phyloP scores from a whole-genome alignment of 2,888 invertebrate genomes.

The Nowickia ferox region DNA sequence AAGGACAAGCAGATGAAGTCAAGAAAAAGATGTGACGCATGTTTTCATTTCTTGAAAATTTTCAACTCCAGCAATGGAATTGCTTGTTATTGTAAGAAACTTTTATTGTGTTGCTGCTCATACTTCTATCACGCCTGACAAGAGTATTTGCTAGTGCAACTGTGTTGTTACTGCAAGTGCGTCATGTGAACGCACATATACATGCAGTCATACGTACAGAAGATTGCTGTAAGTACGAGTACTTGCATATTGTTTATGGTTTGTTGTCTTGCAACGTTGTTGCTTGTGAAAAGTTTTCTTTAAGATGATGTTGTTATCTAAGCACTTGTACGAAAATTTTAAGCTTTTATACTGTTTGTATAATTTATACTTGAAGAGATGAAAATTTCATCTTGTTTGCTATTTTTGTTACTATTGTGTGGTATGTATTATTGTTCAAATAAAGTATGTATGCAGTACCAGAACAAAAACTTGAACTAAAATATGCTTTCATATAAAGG shows the following conservation, averaged over 20 bases:
- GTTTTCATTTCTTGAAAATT: constrained; percentile 57
- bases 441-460: constrained; percentile 33
- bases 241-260: constrained; percentile 45
- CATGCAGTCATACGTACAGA: background rate
- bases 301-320: constrained; percentile 67
- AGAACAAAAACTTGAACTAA: constrained; percentile 47
- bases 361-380: constrained; percentile 62
- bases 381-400: constrained; percentile 51
- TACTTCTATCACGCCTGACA: constrained; percentile 31
- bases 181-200: background rate
- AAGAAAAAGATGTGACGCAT: constrained; percentile 54
- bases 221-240: constrained; percentile 7
- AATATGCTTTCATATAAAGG: constrained; percentile 53
- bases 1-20: constrained; percentile 50
- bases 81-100: constrained; percentile 37
- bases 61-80: constrained; percentile 31
- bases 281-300: constrained; percentile 55
- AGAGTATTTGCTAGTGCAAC: constrained; percentile 29
- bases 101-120: constrained; percentile 2
- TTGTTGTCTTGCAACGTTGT: constrained; percentile 43
- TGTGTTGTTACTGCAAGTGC: constrained; percentile 17
- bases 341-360: constrained; percentile 56
- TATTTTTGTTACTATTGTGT: constrained; percentile 28
- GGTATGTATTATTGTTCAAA: constrained; percentile 42
- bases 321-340: constrained; percentile 57